A percentile compares a stretch with the other conserved stretches of the same genome.
These are phyloP conservation scores for Orbicella faveolata DNA, from an alignment of 64 coral and sea anemone genomes.

Conservation along the genomic window DNA sequence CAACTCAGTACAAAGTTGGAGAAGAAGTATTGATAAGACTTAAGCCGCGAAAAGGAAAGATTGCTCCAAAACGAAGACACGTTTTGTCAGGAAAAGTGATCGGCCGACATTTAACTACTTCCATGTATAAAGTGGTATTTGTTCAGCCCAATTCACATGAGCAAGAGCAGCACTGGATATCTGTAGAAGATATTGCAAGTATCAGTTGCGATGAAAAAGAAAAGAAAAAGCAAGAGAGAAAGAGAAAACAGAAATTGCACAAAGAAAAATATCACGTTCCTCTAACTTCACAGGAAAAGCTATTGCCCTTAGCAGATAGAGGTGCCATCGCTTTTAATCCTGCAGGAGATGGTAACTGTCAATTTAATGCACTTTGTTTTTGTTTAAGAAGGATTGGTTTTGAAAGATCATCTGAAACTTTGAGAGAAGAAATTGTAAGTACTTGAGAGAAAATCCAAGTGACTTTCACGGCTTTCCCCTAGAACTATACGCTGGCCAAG, in stretches of 20 bases:
- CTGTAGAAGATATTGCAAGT: slow-evolving; percentile 56
- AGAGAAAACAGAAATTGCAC: slow-evolving; percentile 14
- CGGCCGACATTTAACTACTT: slow-evolving; percentile 28
- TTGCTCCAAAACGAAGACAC: slow-evolving; percentile 51
- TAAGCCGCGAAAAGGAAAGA: slow-evolving; percentile 41
- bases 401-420: slow-evolving; percentile 8
- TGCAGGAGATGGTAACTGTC: not conserved
- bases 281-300: not conserved
- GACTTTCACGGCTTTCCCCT: not conserved
- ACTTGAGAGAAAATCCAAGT: slow-evolving; percentile 19
- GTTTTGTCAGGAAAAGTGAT: slow-evolving; percentile 15
- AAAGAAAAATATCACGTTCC: slow-evolving; percentile 3
- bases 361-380: not conserved
- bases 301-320: not conserved
- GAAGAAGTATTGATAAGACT: slow-evolving; percentile 30
- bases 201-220: slow-evolving; percentile 43
- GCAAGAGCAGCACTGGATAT: slow-evolving; percentile 40
- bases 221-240: slow-evolving; percentile 44
- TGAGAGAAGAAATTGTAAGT: slow-evolving; percentile 44
- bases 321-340: slow-evolving; percentile 26
- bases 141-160: too few relatives aligned
- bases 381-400: slow-evolving; percentile 26
- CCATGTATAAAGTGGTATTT: slow-evolving; percentile 34
- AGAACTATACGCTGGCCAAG: slow-evolving; percentile 33
- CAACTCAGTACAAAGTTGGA: slow-evolving; percentile 42